These are phyloP conservation scores for Rhinichthys osculus DNA, from an alignment of 2,797 vertebrate genomes.

Conservation along the genomic window DNA sequence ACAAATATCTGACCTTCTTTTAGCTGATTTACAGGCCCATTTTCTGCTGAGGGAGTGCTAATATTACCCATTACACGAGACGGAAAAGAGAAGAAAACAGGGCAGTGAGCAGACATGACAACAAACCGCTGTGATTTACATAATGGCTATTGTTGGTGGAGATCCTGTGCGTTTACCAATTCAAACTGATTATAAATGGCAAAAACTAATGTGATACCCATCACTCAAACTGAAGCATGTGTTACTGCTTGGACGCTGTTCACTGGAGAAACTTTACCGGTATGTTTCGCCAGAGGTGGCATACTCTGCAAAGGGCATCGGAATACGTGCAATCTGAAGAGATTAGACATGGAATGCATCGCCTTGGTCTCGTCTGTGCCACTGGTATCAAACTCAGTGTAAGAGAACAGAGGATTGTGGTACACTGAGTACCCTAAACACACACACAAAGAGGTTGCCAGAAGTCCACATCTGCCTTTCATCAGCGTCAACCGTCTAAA, in stretches of 20 bases:
- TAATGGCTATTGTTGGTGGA: constrained; percentile 51
- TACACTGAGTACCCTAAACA: constrained; percentile 35
- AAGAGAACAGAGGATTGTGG: constrained; percentile 1
- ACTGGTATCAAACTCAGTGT: constrained; percentile 28
- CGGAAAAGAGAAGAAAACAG: constrained; percentile 44
- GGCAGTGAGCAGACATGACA: constrained; percentile 49
- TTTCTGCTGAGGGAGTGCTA: constrained; percentile 43
- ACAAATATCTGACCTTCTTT: constrained; percentile 65
- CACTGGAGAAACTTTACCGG: constrained; percentile 1
- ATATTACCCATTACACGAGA: constrained; percentile 50
- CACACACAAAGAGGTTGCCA: constrained; percentile 63
- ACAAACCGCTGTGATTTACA: constrained; percentile 52
- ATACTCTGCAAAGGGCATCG: background rate
- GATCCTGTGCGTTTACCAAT: constrained; percentile 55
- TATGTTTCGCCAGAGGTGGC: background rate
- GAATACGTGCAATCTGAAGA: constrained; percentile 3
- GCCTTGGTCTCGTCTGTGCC: constrained; percentile 32
- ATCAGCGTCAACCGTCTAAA: constrained; percentile 60
- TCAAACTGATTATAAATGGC: constrained; percentile 52
- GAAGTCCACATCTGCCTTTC: constrained; percentile 75
- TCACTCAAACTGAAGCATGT: constrained; percentile 51
- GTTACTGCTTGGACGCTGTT: constrained; percentile 48
- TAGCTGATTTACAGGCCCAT: constrained; percentile 56
- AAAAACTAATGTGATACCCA: constrained; percentile 52
- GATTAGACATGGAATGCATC: constrained; percentile 40